These are phyloP conservation scores for Isoperla grammatica DNA, from an alignment of 2,888 invertebrate genomes.

Conservation along the genomic window DNA sequence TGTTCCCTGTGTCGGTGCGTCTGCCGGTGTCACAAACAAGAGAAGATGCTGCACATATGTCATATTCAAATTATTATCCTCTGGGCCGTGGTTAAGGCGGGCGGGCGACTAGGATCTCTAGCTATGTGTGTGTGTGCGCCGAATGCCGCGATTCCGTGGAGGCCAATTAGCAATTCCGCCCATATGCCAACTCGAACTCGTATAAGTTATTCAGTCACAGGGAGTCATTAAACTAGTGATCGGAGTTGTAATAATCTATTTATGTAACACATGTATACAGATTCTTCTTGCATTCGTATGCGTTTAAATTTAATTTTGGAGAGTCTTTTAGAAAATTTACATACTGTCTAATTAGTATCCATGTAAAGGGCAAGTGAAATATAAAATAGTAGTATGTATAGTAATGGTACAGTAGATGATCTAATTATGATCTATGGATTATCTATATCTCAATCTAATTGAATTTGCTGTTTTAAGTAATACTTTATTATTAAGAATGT, in stretches of 20 bases:
- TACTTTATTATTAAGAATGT: too few relatives aligned
- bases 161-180: neutral
- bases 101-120: neutral
- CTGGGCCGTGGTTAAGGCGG: neutral
- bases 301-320: too few relatives aligned
- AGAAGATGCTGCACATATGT: slow-evolving; percentile 20
- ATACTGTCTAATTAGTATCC: too few relatives aligned
- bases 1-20: slow-evolving; percentile 9
- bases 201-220: neutral
- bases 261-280: too few relatives aligned
- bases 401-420: too few relatives aligned
- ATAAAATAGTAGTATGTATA: too few relatives aligned
- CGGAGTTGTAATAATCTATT: neutral
- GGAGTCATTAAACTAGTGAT: neutral
- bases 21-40: slow-evolving; percentile 14
- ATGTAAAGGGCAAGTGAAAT: too few relatives aligned
- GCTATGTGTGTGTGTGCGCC: neutral
- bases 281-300: too few relatives aligned
- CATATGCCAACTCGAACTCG: neutral
- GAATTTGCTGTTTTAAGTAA: too few relatives aligned
- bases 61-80: slow-evolving; percentile 19
- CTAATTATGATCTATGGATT: too few relatives aligned
- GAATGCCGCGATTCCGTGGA: neutral
- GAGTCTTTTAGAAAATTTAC: too few relatives aligned
- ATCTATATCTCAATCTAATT: too few relatives aligned